Percentiles rank a stretch among this genome's conserved stretches.
Conservation (phyloP, 2,113 vertebrate species). For the Platanista minor region DNA sequence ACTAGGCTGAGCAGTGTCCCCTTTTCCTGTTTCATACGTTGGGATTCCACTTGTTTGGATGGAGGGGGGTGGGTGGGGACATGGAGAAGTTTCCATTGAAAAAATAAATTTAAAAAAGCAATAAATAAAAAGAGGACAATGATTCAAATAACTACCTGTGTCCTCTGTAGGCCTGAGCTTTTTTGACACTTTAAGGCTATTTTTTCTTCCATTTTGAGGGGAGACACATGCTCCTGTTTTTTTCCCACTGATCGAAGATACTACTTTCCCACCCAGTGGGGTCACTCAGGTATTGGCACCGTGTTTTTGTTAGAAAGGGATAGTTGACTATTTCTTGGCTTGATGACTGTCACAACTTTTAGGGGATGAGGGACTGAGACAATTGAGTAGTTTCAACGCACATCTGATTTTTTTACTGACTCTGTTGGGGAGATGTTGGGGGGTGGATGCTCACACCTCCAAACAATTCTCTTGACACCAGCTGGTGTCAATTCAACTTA, state of each 20-base stretch:
- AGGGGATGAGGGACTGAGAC: not conserved
- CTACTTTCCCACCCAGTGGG: not conserved
- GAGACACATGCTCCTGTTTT: not conserved
- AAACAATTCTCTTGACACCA: not conserved
- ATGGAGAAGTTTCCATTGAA: not conserved
- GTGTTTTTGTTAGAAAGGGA: not conserved
- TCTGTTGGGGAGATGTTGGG: fast-evolving
- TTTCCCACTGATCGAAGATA: not conserved
- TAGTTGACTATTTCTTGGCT: not conserved
- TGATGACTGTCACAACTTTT: not conserved
- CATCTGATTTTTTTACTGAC: not conserved
- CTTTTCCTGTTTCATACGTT: not conserved
- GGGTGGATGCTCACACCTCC: not conserved
- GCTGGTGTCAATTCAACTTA: not conserved
- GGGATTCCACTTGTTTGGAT: not conserved
- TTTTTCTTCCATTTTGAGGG: not conserved
- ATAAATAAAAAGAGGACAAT: not conserved
- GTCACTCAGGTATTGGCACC: not conserved
- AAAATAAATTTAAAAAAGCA: not conserved
- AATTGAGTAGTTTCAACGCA: not conserved
- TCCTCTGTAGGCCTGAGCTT: not conserved
- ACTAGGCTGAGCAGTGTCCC: not conserved
- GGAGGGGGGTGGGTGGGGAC: not conserved
- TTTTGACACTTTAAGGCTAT: not conserved
- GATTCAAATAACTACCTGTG: not conserved